Evolutionary conservation across 2,797 vertebrate species (phyloP), one percentile per base, ranked within the genome.

Genomic region (Meda fulgida): DNA sequence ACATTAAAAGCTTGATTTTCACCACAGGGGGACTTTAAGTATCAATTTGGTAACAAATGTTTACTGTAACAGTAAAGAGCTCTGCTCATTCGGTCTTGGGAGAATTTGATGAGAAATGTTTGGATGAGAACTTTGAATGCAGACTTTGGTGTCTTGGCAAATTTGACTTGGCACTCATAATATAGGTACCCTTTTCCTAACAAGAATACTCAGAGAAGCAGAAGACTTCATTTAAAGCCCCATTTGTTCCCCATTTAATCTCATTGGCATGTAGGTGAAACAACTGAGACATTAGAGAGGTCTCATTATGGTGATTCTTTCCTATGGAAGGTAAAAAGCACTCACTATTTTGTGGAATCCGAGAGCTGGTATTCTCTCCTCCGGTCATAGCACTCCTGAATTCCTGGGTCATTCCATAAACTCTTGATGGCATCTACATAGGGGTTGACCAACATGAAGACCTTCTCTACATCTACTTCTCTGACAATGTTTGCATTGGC

Each of bases 321-420:
- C 53, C 18, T 11, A 60, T 19, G 55, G 14, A 63, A 43, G 9
- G 76, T 63, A 9, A 53, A 18, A 85, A 80, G 60, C 83, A 97
- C 97, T 98, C 94, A 99, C 98, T 99, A 99, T 95, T 98, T 99
- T 93, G 98, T 94, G 8, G 98, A 99, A 93, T 99, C 98, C 8
- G 98, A 99, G 87, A 99, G 95, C 70, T 99, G 98, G 94, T 97
- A 99, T 89, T 99, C 98, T 91, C 97, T 96, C 94, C 97, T 95
- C 91, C 98, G 96, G 66, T 94, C 95, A 29, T 98, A 98, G 90
- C 97, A 98, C 90, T 99, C 97, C 92, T 97, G 97, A 89, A 99
- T 97, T 88, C 97, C 98, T 48, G 96, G 96, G 84, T 99, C 98
- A 76, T 95, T 96, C 98, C 98, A 99, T 93, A 99, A 94, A 92